Conservation (phyloP, 2,888 invertebrate species). For the Epsilonema sp. region DNA sequence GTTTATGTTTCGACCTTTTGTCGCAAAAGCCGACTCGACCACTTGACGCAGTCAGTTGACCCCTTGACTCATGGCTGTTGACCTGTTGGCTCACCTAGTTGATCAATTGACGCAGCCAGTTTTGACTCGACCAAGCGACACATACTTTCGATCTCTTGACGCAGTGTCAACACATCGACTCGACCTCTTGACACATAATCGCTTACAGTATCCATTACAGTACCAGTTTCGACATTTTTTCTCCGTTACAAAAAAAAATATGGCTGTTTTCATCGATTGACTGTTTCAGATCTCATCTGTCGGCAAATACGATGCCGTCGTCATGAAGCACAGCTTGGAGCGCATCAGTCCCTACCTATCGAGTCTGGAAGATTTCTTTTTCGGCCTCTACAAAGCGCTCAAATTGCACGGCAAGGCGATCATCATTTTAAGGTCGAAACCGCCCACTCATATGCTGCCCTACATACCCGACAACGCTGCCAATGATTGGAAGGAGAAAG, state of each 20-base stretch:
- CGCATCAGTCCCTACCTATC: background rate
- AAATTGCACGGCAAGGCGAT: constrained; percentile 1
- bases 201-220: too few relatives aligned
- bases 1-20: too few relatives aligned
- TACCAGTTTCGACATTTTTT: background rate
- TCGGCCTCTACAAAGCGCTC: constrained; percentile 2
- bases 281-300: background rate
- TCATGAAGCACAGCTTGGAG: constrained; percentile 3
- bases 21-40: too few relatives aligned
- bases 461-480: background rate
- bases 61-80: too few relatives aligned
- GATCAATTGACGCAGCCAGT: too few relatives aligned
- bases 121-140: too few relatives aligned
- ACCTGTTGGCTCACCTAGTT: too few relatives aligned
- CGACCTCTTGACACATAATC: too few relatives aligned
- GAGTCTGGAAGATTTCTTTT: constrained; percentile 2
- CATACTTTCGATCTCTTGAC: too few relatives aligned
- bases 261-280: background rate
- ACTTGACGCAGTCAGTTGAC: too few relatives aligned
- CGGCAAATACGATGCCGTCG: constrained; percentile 1
- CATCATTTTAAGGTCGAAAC: too few relatives aligned
- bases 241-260: background rate
- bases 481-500: background rate
- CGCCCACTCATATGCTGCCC: background rate
- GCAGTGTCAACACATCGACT: too few relatives aligned